A percentile compares a stretch with the other conserved stretches of the same genome.
Evolutionary conservation across 2,888 invertebrate species (phyloP).

Genomic region (Nemapogon koenigi): DNA sequence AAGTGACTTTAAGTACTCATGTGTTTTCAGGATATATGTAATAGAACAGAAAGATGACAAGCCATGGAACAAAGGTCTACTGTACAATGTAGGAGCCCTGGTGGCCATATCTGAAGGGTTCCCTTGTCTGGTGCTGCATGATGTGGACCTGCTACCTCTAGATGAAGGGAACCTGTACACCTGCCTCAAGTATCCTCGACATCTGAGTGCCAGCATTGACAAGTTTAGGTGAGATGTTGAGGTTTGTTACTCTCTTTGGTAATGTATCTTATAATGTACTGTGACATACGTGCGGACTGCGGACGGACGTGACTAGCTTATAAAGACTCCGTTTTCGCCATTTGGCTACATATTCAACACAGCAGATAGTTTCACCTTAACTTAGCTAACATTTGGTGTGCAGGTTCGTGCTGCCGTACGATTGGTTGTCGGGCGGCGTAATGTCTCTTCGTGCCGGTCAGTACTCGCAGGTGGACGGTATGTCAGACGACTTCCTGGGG

Average conservation of each 20-base stretch:
- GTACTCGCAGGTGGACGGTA: constrained; percentile 35
- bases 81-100: constrained; percentile 85
- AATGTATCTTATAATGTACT: no score
- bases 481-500: constrained; percentile 42
- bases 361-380: no score
- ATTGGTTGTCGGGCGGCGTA: constrained; percentile 40
- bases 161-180: constrained; percentile 83
- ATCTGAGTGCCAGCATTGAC: constrained; percentile 89
- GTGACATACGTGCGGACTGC: no score
- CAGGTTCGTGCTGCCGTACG: constrained; percentile 29
- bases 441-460: constrained; percentile 38
- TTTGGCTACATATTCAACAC: no score
- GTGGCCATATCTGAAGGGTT: constrained; percentile 75
- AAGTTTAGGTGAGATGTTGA: constrained; percentile 61
- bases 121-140: constrained; percentile 88
- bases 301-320: no score
- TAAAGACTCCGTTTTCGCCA: no score
- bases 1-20: no score
- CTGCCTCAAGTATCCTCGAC: constrained; percentile 79
- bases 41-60: constrained; percentile 80
- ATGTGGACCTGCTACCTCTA: constrained; percentile 87
- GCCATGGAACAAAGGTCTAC: constrained; percentile 86
- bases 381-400: no score
- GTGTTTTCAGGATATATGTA: constrained; percentile 76
- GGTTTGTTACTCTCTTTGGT: no score